phyloP scores from a whole-genome alignment of 2,888 invertebrate genomes.

The Lasius fuliginosus region DNA sequence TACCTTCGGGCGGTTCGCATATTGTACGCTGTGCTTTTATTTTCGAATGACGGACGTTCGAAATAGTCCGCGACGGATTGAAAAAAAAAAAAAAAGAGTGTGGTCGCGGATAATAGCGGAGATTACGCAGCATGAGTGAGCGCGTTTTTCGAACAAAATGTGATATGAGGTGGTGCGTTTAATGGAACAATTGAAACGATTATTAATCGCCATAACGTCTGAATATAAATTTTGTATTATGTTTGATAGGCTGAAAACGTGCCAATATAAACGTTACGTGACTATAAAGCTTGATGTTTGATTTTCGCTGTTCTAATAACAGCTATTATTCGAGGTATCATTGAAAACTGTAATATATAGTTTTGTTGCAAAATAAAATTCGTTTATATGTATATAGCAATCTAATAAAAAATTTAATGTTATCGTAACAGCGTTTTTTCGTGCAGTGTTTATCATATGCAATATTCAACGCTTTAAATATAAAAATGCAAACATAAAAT shows the following conservation, averaged over 20 bases:
- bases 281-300: neutral
- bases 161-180: neutral
- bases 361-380: neutral
- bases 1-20: conserved; percentile 38
- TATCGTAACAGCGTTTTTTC: neutral
- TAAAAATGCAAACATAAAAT: conserved; percentile 38
- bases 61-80: conserved; percentile 34
- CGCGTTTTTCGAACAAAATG: neutral
- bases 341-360: neutral
- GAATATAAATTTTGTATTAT: conserved; percentile 3
- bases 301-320: neutral
- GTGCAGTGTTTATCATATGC: neutral
- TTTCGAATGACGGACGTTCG: conserved; percentile 25
- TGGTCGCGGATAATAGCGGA: conserved; percentile 8
- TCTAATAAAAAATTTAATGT: neutral
- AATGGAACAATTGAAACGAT: conserved; percentile 16
- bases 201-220: conserved; percentile 6
- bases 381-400: neutral
- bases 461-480: neutral
- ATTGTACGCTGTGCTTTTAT: conserved; percentile 46
- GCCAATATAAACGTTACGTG: neutral
- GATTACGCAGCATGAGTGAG: conserved; percentile 3
- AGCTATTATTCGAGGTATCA: neutral
- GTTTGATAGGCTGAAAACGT: neutral
- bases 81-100: neutral